Evolutionary conservation across 2,888 invertebrate species (phyloP), one percentile per base, ranked within the genome.

Genomic region (Lasioglossum calceatum): DNA sequence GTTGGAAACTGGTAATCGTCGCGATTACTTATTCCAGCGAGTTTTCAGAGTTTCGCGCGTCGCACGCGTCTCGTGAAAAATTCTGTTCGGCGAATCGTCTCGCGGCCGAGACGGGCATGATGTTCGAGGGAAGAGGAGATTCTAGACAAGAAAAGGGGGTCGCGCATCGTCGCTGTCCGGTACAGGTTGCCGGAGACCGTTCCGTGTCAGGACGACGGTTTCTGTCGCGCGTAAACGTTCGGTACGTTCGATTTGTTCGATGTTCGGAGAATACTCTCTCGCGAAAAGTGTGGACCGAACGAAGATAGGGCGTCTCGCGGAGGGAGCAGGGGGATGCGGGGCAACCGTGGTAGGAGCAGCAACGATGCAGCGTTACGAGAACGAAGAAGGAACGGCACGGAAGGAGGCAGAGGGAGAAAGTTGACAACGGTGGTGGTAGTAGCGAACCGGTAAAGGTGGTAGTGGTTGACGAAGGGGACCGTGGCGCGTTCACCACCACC

Each of bases 251-350:
- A 67, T 39, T 73, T 79, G 50, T 50, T 50, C 50, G 50, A 50
- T 23, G 23, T 23, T 16, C 64, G 64, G 19, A 82, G 87, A 90
- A 87, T 90, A 89, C 84, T 86, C 76, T 83, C 16, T 32, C 19
- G 32, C 72, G 91, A 89, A 89, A 90, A 90, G 87, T 86, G 86
- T 81, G 82, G 85, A 81, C 77, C 77, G 83, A 81, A 85, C 75
- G 86, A 84, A 86, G 84, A 87, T 88, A 84, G 87, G 84, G 77
- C 81, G 83, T 79, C 19, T 64, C 84, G 80, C 88, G 82, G 85
- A 80, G 80, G 85, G 39, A 72, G 84, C 78, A 79, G 85, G 79
- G 73, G 70, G 50, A 19, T 19, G 71, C 71, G 64, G 61, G 36
- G 61, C 10, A 44, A 36, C 50, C 36, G 78, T 47, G 70, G 58